Evolutionary conservation across 2,113 vertebrate species (phyloP), one percentile per base, ranked within the genome.

Genomic region (Thermophis baileyi): DNA sequence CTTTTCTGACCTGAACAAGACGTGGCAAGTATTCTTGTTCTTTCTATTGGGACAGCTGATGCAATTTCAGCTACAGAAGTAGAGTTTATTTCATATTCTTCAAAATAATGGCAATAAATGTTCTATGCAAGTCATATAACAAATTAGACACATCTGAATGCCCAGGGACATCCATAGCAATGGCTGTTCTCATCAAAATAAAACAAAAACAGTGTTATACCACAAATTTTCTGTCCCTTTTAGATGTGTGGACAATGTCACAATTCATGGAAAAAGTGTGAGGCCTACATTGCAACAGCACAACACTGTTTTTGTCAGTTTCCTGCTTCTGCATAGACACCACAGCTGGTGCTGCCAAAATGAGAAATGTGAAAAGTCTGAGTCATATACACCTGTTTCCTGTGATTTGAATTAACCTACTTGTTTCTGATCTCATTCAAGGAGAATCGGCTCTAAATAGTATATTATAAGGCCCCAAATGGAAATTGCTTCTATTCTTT

Each of bases 21-120:
- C 12, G 0, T 55, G 27, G 4, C 35, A 92, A 89, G 55, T 85
- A 92, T 85, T 57, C 63, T 88, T 96, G 63, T 93, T 60, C 74
- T 96, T 63, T 46, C 92, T 47, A 60, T 18, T 92, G 35, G 49
- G 81, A 57, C 89, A 0, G 9, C 30, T 91, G 14, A 6, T 91
- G 12, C 6, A 91, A 90, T 88, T 95, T 54, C 53, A 89, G n/a
- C 40, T 2, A 57, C 9, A 92, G 63, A 85, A 88, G 51, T 51
- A 18, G 10, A 69, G 16, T 22, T 8, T 93, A 3, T 24, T 4
- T 10, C 91, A 2, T 85, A 57, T 53, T 91, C 24, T 47, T 30
- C 46, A 74, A n/a, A 46, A 89, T 69, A 2, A 25, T 63, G 51
- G 5, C n/a, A 74, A 57, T 14, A 9, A 57, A 6, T 35, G 18